Percentiles rank a stretch among this genome's conserved stretches.
phyloP scores from a whole-genome alignment of 2,888 invertebrate species.

The Seira musarum region DNA sequence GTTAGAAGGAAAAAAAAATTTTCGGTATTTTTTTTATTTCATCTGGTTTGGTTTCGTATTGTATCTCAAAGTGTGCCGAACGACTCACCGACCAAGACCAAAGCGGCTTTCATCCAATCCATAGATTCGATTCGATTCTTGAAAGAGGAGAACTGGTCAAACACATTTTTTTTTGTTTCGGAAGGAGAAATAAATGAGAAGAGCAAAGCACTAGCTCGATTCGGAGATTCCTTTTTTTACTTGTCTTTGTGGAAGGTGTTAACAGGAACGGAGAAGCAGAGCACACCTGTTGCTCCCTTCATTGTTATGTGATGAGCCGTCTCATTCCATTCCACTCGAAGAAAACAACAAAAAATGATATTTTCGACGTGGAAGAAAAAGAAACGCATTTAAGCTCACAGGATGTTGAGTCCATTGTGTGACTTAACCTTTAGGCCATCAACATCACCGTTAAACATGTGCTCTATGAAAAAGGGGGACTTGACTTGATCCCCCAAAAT shows the following conservation, averaged over 20 bases:
- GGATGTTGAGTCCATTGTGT: not conserved
- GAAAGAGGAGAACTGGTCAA: not conserved
- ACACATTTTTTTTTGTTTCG: not conserved
- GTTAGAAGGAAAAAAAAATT: constrained; percentile 27
- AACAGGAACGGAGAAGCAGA: constrained; percentile 36
- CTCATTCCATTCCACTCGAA: too few relatives aligned
- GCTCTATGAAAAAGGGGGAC: not conserved
- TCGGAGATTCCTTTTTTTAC: not conserved
- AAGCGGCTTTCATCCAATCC: too few relatives aligned
- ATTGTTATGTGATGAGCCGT: too few relatives aligned
- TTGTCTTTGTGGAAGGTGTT: constrained; percentile 36
- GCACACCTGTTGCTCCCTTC: constrained; percentile 53
- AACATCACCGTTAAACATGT: not conserved
- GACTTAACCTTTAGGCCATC: too few relatives aligned
- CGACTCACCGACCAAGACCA: too few relatives aligned
- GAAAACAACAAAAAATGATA: too few relatives aligned
- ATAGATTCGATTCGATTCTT: not conserved
- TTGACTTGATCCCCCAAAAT: too few relatives aligned
- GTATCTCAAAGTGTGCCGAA: constrained; percentile 46
- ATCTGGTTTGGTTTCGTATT: constrained; percentile 27
- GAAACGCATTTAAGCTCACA: not conserved
- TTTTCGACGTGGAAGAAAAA: too few relatives aligned
- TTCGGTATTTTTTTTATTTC: constrained; percentile 4
- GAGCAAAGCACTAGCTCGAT: too few relatives aligned
- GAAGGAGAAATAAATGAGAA: not conserved